A percentile compares a stretch with the other conserved stretches of the same genome.
Evolutionary conservation across 2,888 invertebrate species (phyloP).

Genomic region (Heliconius hortense): DNA sequence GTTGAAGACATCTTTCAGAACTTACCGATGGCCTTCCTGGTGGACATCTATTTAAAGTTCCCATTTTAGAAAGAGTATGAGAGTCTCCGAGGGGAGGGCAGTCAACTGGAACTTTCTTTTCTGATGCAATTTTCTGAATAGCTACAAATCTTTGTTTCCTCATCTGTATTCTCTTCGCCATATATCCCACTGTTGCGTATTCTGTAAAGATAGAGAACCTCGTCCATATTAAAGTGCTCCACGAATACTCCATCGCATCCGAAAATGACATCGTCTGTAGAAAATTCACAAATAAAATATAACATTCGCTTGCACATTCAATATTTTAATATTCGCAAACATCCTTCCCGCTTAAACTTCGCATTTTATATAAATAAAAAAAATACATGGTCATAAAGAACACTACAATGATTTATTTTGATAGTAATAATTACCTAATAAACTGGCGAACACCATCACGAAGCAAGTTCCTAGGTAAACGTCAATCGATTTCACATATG

Average conservation of each 20-base stretch:
- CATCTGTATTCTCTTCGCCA: slow-evolving; percentile 98
- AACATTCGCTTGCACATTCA: slow-evolving; percentile 43
- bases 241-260: slow-evolving; percentile 20
- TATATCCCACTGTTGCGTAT: slow-evolving; percentile 98
- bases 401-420: background rate
- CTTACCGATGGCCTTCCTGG: slow-evolving; percentile 79
- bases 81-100: slow-evolving; percentile 87
- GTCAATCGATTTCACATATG: slow-evolving; percentile 98
- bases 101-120: slow-evolving; percentile 93
- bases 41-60: slow-evolving; percentile 86
- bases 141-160: slow-evolving; percentile 95
- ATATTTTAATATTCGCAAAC: slow-evolving; percentile 10
- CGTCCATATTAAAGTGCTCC: slow-evolving; percentile 29
- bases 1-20: slow-evolving; percentile 25
- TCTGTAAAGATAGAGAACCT: slow-evolving; percentile 84
- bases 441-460: slow-evolving; percentile 99
- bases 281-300: slow-evolving; percentile 28
- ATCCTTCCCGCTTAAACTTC: background rate
- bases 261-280: slow-evolving; percentile 9
- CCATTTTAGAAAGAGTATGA: slow-evolving; percentile 87
- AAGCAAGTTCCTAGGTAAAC: slow-evolving; percentile 98
- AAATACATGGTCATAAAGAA: background rate
- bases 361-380: background rate
- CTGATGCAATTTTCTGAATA: slow-evolving; percentile 95
- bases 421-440: slow-evolving; percentile 87